Conservation (phyloP, 92 coral and sea anemone genomes). For the Epizoanthus rinbou region DNA sequence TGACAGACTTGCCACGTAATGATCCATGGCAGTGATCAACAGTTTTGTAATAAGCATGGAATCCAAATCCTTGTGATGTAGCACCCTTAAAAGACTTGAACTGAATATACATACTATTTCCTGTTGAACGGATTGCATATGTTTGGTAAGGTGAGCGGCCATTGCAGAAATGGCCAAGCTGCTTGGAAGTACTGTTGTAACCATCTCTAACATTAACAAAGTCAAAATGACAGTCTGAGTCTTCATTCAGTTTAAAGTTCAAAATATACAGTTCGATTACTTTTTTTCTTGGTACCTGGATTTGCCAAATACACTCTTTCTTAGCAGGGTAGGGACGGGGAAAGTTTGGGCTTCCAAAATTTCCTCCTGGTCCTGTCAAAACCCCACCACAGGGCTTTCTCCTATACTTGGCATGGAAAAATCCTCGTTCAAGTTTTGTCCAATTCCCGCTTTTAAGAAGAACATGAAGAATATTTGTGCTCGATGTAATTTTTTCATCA, state of each 20-base stretch:
- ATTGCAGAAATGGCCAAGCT: constrained; percentile 75
- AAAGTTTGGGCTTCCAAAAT: constrained; percentile 65
- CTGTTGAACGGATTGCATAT: constrained; percentile 60
- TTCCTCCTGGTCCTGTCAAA: constrained; percentile 38
- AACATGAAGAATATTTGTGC: constrained; percentile 46
- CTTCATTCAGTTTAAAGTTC: constrained; percentile 56
- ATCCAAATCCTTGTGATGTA: constrained; percentile 31
- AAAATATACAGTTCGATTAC: constrained; percentile 62
- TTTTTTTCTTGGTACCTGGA: constrained; percentile 65
- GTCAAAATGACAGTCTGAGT: constrained; percentile 67
- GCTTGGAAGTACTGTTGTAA: constrained; percentile 52
- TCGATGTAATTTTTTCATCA: constrained; percentile 57
- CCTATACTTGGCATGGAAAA: constrained; percentile 60
- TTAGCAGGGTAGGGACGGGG: constrained; percentile 70
- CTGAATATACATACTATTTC: constrained; percentile 63
- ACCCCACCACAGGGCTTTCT: constrained; percentile 69
- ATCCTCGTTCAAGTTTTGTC: constrained; percentile 33
- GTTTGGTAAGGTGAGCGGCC: constrained; percentile 49
- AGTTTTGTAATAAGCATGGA: constrained; percentile 62
- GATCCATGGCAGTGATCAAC: constrained; percentile 74
- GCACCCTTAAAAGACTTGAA: constrained; percentile 67
- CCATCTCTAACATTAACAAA: constrained; percentile 75
- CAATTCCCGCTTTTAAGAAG: constrained; percentile 57
- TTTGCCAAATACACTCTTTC: constrained; percentile 69
- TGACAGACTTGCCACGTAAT: constrained; percentile 56